Percentiles rank a stretch among this genome's conserved stretches.
These are phyloP conservation scores for Catalaphyllia jardinei DNA, from an alignment of 64 coral and sea anemone species.

Conservation along the genomic window DNA sequence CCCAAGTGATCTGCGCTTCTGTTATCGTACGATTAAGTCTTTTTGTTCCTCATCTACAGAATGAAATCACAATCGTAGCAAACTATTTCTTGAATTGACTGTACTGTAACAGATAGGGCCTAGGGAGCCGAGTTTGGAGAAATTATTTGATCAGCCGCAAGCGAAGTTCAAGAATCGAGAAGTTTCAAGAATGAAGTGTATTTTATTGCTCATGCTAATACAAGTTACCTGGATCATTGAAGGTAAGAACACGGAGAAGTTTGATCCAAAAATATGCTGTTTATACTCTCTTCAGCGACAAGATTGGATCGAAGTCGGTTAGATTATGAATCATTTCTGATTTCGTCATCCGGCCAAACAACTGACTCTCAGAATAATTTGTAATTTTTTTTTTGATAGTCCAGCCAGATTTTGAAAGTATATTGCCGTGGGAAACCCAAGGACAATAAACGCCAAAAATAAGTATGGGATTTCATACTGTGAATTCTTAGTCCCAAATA, in stretches of 20 bases:
- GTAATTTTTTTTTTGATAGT: too few relatives aligned
- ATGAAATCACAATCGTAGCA: neutral
- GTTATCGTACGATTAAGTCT: neutral
- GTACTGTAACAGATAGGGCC: neutral
- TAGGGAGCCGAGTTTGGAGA: neutral
- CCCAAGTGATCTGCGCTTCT: neutral
- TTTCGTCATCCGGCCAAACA: too few relatives aligned
- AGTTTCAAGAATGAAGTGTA: neutral
- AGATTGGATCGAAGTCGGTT: too few relatives aligned
- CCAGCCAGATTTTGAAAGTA: too few relatives aligned
- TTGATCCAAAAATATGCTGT: neutral
- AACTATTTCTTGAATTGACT: neutral
- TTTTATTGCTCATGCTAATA: neutral
- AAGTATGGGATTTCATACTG: too few relatives aligned
- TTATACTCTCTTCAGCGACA: too few relatives aligned
- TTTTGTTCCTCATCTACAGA: neutral
- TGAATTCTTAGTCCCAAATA: too few relatives aligned
- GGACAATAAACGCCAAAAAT: too few relatives aligned
- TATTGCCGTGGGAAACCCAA: too few relatives aligned
- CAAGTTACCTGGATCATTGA: neutral
- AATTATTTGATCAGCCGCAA: neutral
- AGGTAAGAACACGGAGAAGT: neutral
- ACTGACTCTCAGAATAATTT: too few relatives aligned
- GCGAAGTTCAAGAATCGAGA: neutral
- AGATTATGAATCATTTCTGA: too few relatives aligned